Conservation (phyloP, 2,797 vertebrate genomes). For the Pteronotus mesoamericanus region DNA sequence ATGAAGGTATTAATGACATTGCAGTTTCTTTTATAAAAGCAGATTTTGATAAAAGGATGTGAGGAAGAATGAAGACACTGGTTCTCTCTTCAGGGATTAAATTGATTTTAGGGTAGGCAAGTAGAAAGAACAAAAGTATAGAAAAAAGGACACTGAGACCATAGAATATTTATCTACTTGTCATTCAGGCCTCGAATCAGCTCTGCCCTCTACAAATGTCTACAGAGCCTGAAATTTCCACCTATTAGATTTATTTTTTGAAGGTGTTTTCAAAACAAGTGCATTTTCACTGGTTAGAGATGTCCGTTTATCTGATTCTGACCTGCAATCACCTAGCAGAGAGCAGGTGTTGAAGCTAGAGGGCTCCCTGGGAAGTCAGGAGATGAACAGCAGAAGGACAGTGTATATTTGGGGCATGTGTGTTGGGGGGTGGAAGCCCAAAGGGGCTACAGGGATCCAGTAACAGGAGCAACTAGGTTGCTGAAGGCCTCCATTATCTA, state of each 20-base stretch:
- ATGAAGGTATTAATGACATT: neutral
- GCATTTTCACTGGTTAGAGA: conserved; percentile 6
- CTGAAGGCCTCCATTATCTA: conserved; percentile 22
- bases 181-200: neutral
- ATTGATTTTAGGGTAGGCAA: neutral
- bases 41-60: neutral
- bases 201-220: neutral
- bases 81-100: neutral
- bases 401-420: neutral
- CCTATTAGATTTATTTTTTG: conserved; percentile 4
- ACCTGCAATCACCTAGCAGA: neutral
- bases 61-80: neutral
- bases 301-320: neutral
- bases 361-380: neutral
- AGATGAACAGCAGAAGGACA: neutral
- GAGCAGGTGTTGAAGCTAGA: neutral
- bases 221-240: neutral
- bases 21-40: neutral
- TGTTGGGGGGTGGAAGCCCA: neutral
- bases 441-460: neutral
- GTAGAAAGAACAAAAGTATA: neutral
- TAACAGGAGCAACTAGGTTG: neutral
- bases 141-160: neutral
- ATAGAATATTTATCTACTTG: neutral
- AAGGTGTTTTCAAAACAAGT: neutral